phyloP scores from a whole-genome alignment of 2,113 vertebrate species.

The Apteryx mantelli region DNA sequence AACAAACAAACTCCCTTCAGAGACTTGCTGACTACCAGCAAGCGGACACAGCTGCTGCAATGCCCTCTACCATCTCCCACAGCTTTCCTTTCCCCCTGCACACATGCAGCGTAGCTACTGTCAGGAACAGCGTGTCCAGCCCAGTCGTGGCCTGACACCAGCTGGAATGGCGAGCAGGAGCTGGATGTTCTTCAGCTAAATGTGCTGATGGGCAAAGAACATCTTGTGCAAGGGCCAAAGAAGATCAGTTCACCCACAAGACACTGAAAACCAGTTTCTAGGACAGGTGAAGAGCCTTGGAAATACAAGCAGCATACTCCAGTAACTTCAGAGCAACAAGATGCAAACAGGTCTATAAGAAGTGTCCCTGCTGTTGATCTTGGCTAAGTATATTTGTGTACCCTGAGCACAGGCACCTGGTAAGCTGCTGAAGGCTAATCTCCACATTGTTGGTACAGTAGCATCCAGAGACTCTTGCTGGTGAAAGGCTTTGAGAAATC shows the following conservation, averaged over 20 bases:
- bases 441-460: background rate
- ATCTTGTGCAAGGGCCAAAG: background rate
- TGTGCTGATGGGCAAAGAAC: background rate
- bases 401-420: background rate
- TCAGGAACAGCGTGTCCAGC: rapidly evolving
- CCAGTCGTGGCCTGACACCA: rapidly evolving
- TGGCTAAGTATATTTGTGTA: no score
- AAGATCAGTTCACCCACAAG: background rate
- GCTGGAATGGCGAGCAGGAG: background rate
- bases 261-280: background rate
- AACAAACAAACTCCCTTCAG: background rate
- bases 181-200: background rate
- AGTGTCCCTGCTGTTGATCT: background rate
- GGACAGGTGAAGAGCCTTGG: background rate
- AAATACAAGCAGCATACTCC: background rate
- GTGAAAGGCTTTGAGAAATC: background rate
- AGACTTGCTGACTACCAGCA: background rate
- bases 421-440: background rate
- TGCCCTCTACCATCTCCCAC: rapidly evolving
- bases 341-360: background rate
- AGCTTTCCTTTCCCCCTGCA: rapidly evolving
- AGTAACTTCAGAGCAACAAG: background rate
- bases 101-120: rapidly evolving
- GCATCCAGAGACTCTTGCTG: background rate
- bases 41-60: background rate